Evolutionary conservation across 2,888 invertebrate species (phyloP).

Genomic region (Hypercompe scribonia): DNA sequence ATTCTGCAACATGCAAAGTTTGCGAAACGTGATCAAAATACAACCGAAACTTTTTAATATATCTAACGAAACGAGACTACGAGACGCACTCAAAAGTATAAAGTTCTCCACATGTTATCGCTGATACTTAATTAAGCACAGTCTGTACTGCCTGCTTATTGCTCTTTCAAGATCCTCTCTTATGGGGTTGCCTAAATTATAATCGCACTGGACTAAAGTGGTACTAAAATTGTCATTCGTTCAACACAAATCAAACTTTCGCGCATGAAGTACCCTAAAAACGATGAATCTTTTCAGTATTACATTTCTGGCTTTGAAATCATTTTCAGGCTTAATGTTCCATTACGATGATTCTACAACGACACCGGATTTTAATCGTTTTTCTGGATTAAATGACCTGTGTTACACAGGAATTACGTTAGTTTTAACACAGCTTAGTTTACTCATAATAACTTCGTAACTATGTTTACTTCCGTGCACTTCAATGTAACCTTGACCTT

Average conservation of each 20-base stretch:
- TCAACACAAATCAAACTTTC: constrained; percentile 4
- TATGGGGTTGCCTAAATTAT: background rate
- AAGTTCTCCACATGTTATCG: constrained; percentile 29
- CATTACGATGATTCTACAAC: constrained; percentile 24
- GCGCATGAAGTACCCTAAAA: background rate
- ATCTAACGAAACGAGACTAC: background rate
- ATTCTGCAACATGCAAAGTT: background rate
- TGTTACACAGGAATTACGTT: constrained; percentile 31
- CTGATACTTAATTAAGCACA: constrained; percentile 23
- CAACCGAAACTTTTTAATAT: constrained; percentile 20
- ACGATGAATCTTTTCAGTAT: background rate
- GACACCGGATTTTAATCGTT: constrained; percentile 30
- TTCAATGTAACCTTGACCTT: constrained; percentile 24
- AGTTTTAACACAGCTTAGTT: constrained; percentile 23
- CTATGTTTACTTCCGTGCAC: constrained; percentile 22
- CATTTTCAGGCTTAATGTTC: constrained; percentile 40
- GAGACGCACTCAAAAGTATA: constrained; percentile 18
- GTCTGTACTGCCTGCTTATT: constrained; percentile 1
- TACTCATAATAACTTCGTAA: constrained; percentile 3
- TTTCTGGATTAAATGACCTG: constrained; percentile 33
- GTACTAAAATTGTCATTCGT: constrained; percentile 7
- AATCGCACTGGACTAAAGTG: background rate
- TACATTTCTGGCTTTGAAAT: constrained; percentile 3
- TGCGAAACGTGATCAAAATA: background rate
- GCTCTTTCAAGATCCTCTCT: background rate